Evolutionary conservation across 2,113 vertebrate genomes (phyloP).

Genomic region (Mustelus asterias): DNA sequence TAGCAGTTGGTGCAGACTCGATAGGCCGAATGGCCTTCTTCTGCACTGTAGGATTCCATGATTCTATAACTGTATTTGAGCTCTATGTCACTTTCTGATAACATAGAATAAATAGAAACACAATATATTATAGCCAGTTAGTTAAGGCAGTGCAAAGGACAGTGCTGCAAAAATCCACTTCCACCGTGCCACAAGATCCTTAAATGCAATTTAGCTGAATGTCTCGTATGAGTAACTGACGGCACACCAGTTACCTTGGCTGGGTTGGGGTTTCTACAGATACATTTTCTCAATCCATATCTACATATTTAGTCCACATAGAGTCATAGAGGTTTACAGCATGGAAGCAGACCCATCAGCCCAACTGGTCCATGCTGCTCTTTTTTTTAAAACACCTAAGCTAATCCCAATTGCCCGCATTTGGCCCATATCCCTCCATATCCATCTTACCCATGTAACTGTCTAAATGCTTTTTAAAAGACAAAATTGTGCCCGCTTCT

Average conservation of each 20-base stretch:
- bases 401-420: too few species aligned
- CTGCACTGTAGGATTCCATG: too few species aligned
- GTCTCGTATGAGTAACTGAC: neutral
- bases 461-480: too few species aligned
- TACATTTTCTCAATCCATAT: neutral
- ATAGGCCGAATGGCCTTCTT: too few species aligned
- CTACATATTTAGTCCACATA: neutral
- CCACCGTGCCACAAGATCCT: neutral
- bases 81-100: neutral
- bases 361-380: too few species aligned
- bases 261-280: neutral
- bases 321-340: too few species aligned
- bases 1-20: too few species aligned
- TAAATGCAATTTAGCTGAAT: neutral
- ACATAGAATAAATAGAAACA: neutral
- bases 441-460: too few species aligned
- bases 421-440: too few species aligned
- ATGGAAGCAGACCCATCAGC: too few species aligned
- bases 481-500: too few species aligned
- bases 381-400: too few species aligned
- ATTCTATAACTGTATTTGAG: neutral
- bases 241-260: neutral
- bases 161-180: neutral
- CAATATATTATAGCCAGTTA: neutral
- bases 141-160: neutral